These are phyloP conservation scores for Willisornis vidua DNA, from an alignment of 2,113 vertebrate genomes.

Conservation along the genomic window DNA sequence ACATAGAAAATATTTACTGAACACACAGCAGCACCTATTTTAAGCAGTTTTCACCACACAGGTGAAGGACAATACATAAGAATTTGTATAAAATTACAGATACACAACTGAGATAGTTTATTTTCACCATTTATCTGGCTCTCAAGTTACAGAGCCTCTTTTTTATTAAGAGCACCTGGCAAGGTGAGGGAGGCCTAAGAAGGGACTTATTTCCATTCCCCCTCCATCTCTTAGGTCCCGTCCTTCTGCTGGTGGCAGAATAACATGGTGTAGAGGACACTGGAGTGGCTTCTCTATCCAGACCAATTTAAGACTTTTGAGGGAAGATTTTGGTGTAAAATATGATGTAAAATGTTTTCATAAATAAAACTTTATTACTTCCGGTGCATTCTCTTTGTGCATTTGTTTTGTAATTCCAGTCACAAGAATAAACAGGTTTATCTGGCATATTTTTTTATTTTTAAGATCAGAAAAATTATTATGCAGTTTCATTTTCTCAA, in stretches of 20 bases:
- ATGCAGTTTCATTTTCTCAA: background rate
- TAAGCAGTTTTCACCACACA: background rate
- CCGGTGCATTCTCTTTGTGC: background rate
- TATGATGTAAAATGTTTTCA: background rate
- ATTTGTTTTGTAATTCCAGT: background rate
- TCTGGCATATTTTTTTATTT: background rate
- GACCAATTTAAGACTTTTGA: background rate
- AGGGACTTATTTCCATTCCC: background rate
- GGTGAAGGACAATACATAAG: background rate
- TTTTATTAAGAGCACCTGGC: background rate
- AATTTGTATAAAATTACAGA: background rate
- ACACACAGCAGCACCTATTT: background rate
- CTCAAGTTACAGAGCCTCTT: background rate
- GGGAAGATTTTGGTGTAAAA: background rate
- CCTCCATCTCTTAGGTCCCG: background rate
- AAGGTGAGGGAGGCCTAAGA: background rate
- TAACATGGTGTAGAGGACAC: background rate
- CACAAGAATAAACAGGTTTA: background rate
- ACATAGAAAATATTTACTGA: background rate
- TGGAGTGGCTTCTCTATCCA: background rate
- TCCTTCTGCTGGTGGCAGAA: background rate
- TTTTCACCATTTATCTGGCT: background rate
- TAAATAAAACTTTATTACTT: background rate
- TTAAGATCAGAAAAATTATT: background rate
- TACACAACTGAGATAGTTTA: background rate